Conservation (phyloP, 1,140 invertebrate genomes). For the Calliphora vicina region DNA sequence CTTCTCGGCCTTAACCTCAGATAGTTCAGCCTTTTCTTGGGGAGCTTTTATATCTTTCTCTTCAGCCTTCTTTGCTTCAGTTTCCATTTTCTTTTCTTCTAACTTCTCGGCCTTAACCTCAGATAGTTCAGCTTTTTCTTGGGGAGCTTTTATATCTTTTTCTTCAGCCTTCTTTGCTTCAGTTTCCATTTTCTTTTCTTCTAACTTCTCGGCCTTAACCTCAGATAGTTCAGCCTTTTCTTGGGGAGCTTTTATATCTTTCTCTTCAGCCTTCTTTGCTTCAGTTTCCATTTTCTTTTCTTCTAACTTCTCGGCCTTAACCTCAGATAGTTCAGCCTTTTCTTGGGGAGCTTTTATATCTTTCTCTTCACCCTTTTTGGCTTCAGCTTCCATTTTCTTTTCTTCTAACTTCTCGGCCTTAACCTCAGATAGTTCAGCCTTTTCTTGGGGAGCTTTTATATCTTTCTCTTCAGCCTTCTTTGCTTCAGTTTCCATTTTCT, state of each 20-base stretch:
- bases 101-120: background rate
- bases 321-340: slow-evolving; percentile 34
- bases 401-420: slow-evolving; percentile 4
- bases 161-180: background rate
- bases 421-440: slow-evolving; percentile 1
- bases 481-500: background rate
- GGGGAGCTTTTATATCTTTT: background rate
- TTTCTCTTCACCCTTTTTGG: background rate
- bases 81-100: background rate
- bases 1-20: background rate
- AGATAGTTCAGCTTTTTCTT: background rate
- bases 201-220: slow-evolving; percentile 38
- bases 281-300: background rate
- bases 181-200: background rate
- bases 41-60: background rate
- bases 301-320: slow-evolving; percentile 40
- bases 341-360: background rate
- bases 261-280: background rate
- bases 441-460: background rate
- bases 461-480: background rate
- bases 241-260: background rate
- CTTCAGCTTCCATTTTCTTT: slow-evolving; percentile 27
- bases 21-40: background rate
- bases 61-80: background rate
- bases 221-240: slow-evolving; percentile 39